Conservation (phyloP, 2,888 invertebrate genomes). For the Lathronympha strigana region DNA sequence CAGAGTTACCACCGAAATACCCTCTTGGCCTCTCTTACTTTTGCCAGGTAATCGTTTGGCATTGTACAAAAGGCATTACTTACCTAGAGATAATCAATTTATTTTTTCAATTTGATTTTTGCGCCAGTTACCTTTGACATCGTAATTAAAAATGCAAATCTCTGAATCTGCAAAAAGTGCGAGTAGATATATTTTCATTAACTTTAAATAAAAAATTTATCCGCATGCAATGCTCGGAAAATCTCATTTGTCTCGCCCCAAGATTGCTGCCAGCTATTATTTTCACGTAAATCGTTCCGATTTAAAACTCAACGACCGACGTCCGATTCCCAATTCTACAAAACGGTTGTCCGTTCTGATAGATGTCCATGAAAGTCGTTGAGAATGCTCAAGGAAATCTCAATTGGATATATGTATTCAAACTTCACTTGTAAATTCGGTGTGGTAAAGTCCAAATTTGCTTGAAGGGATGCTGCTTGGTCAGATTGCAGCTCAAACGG, state of each 20-base stretch:
- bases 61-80: no score
- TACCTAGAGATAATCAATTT: no score
- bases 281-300: conserved; percentile 75
- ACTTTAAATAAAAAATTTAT: conserved; percentile 6
- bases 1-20: no score
- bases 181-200: not conserved
- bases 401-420: conserved; percentile 20
- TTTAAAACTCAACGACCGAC: conserved; percentile 73
- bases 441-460: conserved; percentile 49
- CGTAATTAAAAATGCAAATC: no score
- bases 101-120: no score
- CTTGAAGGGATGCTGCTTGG: conserved; percentile 50
- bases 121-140: no score
- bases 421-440: conserved; percentile 47
- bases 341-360: conserved; percentile 81
- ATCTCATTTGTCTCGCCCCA: conserved; percentile 55
- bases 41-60: no score
- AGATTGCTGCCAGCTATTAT: conserved; percentile 71
- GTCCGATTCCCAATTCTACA: conserved; percentile 78
- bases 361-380: conserved; percentile 67
- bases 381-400: conserved; percentile 48
- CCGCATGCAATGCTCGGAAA: conserved; percentile 46
- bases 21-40: no score
- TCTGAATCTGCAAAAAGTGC: no score
- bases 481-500: conserved; percentile 55